Base-by-base conservation (phyloP, 2,113 vertebrate species). In the Cyphomyrus discorhynchus region DNA sequence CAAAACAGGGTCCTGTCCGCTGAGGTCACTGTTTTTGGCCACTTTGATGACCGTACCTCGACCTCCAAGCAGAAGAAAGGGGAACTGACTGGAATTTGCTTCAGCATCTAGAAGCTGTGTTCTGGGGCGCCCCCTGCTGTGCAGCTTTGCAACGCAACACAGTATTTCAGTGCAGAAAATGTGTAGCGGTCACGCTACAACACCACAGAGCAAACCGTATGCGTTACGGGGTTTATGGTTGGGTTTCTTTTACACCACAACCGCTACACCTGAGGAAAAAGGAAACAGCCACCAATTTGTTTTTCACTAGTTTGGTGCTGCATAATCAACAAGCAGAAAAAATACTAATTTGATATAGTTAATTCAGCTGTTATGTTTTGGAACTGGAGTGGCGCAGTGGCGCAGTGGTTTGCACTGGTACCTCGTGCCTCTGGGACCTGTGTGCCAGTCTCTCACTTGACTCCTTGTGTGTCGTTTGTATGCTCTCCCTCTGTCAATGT, bases 51-150 rank as follows among this genome's bases (percentile, higher is more conserved):
- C 31, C 31, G 15, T 39, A 7, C 21, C 7, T 39, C 53, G 19
- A 27, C 53, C 88, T 45, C 62, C 2, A 19, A 62, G 53, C 6
- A 27, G 47, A 46, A 35, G 24, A 53, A 82, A 52, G 39, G 7
- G 27, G 21, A 58, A 53, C 19, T 42, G 74, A 31, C 24, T 46
- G 50, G 50, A 89, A 85, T 86, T 49, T 4, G 5, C 42, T 47
- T 84, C 62, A 8, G 10, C 62, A 90, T 87, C 74, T 0, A 4
- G 56, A 89, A 86, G 85, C 19, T 0, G 89, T 88, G 89, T 93
- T 94, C 94, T 94, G 84, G 91, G 92, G 93, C 92, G 94, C 95
- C 95, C 94, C 94, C 95, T 94, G 77, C 94, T 95, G 95, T 91
- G 0, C 88, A 84, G 35, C 19, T 35, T 27, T 77, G 80, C 5